Conservation (phyloP, 2,797 vertebrate genomes). For the Pagetopsis macropterus region DNA sequence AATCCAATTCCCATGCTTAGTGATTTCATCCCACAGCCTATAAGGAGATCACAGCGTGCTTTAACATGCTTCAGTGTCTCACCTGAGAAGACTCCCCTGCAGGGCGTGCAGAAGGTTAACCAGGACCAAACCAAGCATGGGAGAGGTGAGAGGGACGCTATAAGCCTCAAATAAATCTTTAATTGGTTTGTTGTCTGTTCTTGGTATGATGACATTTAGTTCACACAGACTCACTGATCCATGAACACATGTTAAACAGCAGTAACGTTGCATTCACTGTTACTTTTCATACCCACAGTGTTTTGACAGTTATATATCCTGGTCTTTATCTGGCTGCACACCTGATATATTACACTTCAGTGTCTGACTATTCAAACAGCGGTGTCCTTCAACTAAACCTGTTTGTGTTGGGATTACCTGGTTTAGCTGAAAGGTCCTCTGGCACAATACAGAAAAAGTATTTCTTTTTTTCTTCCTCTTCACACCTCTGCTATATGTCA, state of each 20-base stretch:
- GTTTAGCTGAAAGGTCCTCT: conserved; percentile 16
- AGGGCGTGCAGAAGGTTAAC: conserved; percentile 44
- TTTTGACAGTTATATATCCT: conserved; percentile 69
- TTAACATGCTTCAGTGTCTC: conserved; percentile 50
- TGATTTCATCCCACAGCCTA: conserved; percentile 36
- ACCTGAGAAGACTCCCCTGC: conserved; percentile 55
- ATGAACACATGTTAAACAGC: conserved; percentile 2
- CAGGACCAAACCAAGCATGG: conserved; percentile 37
- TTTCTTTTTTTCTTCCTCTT: conserved; percentile 2
- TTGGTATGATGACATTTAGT: background rate
- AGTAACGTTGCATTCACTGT: conserved; percentile 6
- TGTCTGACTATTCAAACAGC: conserved; percentile 47
- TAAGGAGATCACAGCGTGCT: conserved; percentile 49
- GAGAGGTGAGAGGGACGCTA: conserved; percentile 6
- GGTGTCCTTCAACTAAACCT: conserved; percentile 38
- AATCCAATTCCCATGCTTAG: conserved; percentile 49
- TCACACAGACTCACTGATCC: background rate
- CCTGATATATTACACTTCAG: conserved; percentile 16
- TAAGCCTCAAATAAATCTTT: conserved; percentile 18
- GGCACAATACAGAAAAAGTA: conserved; percentile 8
- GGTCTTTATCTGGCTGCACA: conserved; percentile 51
- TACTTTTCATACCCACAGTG: background rate
- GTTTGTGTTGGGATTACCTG: conserved; percentile 54
- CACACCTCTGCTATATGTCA: background rate
- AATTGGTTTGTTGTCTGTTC: conserved; percentile 9